Conservation (phyloP, 2,888 invertebrate genomes). For the Congeria kusceri region DNA sequence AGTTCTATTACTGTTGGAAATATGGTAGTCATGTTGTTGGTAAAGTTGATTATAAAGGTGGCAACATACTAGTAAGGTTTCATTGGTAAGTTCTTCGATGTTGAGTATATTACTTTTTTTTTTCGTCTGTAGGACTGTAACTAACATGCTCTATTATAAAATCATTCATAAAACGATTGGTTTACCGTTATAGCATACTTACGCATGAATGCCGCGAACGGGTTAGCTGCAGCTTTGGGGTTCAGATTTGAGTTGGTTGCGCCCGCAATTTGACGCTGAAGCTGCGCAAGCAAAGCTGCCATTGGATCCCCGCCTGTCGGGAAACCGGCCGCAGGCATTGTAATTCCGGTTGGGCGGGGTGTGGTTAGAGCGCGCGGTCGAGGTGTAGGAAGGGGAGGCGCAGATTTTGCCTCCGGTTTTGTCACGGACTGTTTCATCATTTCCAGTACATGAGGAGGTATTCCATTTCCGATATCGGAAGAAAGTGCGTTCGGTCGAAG, state of each 20-base stretch:
- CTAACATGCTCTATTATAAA: too few relatives aligned
- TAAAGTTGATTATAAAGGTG: too few relatives aligned
- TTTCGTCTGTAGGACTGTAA: too few relatives aligned
- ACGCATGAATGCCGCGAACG: neutral
- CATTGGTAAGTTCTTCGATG: too few relatives aligned
- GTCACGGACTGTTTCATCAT: slow-evolving; percentile 18
- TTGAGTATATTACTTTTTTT: too few relatives aligned
- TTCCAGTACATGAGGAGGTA: slow-evolving; percentile 21
- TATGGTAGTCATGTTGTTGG: too few relatives aligned
- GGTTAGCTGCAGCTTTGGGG: neutral
- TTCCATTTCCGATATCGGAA: neutral
- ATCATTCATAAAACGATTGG: too few relatives aligned
- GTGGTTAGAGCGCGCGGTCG: neutral
- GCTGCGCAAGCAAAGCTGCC: slow-evolving; percentile 20
- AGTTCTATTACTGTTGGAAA: too few relatives aligned
- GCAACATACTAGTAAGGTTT: too few relatives aligned
- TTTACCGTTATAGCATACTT: neutral
- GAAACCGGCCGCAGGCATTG: neutral
- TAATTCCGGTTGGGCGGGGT: neutral
- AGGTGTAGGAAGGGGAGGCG: neutral
- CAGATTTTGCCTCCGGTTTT: neutral
- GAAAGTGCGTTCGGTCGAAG: neutral
- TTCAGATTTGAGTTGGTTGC: neutral
- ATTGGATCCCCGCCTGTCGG: slow-evolving; percentile 9
- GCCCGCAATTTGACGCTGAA: neutral